These are phyloP conservation scores for Galerucella pusilla DNA, from an alignment of 2,888 invertebrate species.

Conservation along the genomic window DNA sequence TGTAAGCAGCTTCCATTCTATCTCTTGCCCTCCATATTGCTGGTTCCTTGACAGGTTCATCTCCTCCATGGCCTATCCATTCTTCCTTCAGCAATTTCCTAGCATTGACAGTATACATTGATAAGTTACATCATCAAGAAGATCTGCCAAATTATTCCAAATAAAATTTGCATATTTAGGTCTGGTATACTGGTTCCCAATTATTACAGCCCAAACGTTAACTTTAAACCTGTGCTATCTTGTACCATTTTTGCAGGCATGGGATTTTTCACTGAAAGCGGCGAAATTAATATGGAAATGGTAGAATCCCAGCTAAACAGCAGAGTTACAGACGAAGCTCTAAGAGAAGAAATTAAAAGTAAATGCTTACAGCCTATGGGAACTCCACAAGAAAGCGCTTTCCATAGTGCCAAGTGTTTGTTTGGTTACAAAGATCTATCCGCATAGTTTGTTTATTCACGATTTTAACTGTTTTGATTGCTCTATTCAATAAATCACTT, in stretches of 20 bases:
- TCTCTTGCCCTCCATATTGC: no score
- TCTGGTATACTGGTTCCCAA: no score
- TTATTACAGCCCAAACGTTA: no score
- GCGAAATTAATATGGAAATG: not conserved
- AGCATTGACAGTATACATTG: no score
- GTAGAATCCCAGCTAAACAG: constrained; percentile 1
- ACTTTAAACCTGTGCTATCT: no score
- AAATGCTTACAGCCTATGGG: constrained; percentile 15
- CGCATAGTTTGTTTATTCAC: not conserved
- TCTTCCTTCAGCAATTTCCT: no score
- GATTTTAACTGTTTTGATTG: not conserved
- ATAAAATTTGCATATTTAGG: no score
- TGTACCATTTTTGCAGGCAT: not conserved
- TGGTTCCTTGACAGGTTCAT: no score
- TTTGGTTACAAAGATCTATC: constrained; percentile 16
- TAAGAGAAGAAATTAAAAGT: constrained; percentile 15
- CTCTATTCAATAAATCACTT: not conserved
- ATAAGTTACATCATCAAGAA: no score
- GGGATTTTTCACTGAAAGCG: constrained; percentile 12
- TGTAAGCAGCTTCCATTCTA: no score
- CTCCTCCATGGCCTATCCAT: no score
- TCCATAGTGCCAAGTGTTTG: constrained; percentile 21
- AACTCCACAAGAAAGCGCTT: constrained; percentile 26
- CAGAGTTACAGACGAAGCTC: constrained; percentile 4
- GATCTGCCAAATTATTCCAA: no score